Evolutionary conservation across 2,888 invertebrate genomes (phyloP).

Genomic region (Polyploca ridens): DNA sequence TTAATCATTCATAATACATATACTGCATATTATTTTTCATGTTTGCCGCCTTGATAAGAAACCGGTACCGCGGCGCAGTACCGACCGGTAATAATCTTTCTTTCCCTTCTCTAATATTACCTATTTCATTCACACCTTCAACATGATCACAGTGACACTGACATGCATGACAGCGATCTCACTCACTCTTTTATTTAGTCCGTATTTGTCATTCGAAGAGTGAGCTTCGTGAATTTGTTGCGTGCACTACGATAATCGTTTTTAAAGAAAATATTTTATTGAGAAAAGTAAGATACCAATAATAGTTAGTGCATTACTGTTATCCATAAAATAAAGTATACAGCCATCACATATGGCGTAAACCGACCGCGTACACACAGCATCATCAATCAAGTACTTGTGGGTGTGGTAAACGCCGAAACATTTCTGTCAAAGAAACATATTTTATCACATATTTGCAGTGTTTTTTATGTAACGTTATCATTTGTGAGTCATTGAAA

Average conservation of each 20-base stretch:
- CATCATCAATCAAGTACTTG: constrained; percentile 52
- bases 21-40: constrained; percentile 21
- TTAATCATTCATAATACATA: too few relatives aligned
- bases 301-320: neutral
- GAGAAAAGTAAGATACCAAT: constrained; percentile 46
- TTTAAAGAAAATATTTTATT: constrained; percentile 29
- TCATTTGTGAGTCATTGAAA: constrained; percentile 25
- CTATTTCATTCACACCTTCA: constrained; percentile 50
- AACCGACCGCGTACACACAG: constrained; percentile 21
- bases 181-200: constrained; percentile 61
- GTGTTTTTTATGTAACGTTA: constrained; percentile 40
- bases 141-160: constrained; percentile 14
- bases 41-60: constrained; percentile 55
- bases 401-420: constrained; percentile 75
- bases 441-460: constrained; percentile 60
- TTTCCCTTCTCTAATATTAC: constrained; percentile 46
- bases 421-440: constrained; percentile 53
- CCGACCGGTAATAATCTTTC: constrained; percentile 30
- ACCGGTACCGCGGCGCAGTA: constrained; percentile 66
- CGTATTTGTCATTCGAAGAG: constrained; percentile 64
- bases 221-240: constrained; percentile 52
- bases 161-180: constrained; percentile 38
- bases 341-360: neutral
- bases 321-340: neutral
- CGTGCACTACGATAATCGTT: constrained; percentile 23